Percentiles rank a stretch among this genome's conserved stretches.
phyloP scores from a whole-genome alignment of 2,113 vertebrate genomes.

The Nestor notabilis region DNA sequence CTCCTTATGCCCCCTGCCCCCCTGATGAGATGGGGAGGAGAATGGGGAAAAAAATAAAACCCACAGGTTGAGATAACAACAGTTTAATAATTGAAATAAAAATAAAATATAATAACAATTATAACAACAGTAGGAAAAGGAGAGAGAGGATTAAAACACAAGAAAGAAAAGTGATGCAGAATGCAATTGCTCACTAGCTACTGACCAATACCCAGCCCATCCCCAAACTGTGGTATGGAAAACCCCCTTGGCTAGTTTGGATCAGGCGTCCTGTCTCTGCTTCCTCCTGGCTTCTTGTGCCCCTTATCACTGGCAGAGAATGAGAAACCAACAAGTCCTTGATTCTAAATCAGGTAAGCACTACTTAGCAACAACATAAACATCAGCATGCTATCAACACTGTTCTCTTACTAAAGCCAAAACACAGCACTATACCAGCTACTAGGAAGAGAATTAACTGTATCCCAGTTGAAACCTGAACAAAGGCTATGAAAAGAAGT shows the following conservation, averaged over 20 bases:
- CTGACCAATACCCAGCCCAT: background rate
- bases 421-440: background rate
- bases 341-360: background rate
- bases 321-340: background rate
- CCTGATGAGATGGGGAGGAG: background rate
- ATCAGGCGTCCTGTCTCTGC: background rate
- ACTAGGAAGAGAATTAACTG: background rate
- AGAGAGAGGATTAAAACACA: background rate
- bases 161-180: background rate
- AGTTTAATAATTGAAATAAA: background rate
- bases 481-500: background rate
- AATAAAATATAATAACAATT: background rate
- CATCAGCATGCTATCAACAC: background rate
- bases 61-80: background rate
- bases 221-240: background rate
- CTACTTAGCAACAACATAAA: background rate
- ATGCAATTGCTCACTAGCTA: background rate
- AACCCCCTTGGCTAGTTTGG: background rate
- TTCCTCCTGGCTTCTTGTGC: background rate
- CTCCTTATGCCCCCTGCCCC: background rate
- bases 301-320: background rate
- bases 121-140: background rate
- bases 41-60: background rate
- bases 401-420: background rate
- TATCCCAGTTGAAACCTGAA: background rate